Base-by-base conservation (phyloP, 2,797 vertebrate genomes). In the Dromococcyx pavoninus region DNA sequence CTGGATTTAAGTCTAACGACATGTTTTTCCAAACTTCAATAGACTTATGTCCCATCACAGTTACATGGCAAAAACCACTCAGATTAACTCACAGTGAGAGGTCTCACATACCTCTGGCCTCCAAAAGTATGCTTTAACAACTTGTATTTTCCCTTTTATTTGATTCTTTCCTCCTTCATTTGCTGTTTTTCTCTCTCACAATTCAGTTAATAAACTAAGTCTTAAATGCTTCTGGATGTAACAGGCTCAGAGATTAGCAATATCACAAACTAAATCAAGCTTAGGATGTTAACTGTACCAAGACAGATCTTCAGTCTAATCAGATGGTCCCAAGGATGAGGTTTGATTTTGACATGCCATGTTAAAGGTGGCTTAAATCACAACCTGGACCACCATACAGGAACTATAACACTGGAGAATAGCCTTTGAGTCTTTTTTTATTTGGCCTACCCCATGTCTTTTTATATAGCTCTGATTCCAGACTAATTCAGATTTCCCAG, bases 81-180 rank as follows among this genome's bases (percentile, higher is more conserved):
- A 56, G 41, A 33, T 56, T 62, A 69, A 53, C 6, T 76, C 33
- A 33, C 16, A 41, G 4, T 72, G 43, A 84, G 73, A 91, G n/a
- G 7, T 69, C 28, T 75, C 21, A 62, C 25, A 78, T 50, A 72
- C 3, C 28, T 79, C 43, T 75, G 18, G 17, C 65, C 18, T 27
- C 23, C 43, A 58, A 77, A 92, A 87, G 4, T 7, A 28, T 28
- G 17, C 0, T 10, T 78, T 58, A 79, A 76, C 43, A 43, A 3
- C 19, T 43, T 86, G 24, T 37, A 61, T 81, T 91, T 75, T 66
- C 61, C 17, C 65, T 81, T 90, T 60, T n/a, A 32, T 58, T 87
- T 60, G 0, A 25, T 9, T 60, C 37, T 61, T 39, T 70, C 5
- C 8, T 51, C 11, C 9, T 58, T 39, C 15, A 11, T 76, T 67